phyloP scores from a whole-genome alignment of 2,113 vertebrate species.

The Catharus minimus region DNA sequence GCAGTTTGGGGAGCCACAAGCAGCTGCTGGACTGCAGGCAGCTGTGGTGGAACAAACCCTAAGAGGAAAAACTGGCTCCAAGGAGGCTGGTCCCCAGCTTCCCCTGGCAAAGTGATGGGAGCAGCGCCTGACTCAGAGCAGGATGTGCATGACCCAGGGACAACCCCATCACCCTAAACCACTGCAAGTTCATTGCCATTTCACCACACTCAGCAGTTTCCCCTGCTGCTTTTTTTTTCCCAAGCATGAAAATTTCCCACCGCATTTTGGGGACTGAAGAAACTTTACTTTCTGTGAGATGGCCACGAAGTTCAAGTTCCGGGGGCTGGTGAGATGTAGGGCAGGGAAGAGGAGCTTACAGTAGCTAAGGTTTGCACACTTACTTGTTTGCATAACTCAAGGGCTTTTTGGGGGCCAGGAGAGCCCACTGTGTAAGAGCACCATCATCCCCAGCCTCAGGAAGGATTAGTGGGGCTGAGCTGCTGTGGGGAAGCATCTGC shows the following conservation, averaged over 20 bases:
- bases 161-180: background rate
- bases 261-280: rapidly evolving
- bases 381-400: rapidly evolving
- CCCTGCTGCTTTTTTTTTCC: background rate
- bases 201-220: background rate
- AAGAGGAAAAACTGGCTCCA: rapidly evolving
- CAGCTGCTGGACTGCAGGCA: background rate
- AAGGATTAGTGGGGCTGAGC: background rate
- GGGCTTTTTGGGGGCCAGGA: background rate
- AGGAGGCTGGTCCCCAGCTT: background rate
- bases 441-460: background rate
- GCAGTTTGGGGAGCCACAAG: background rate
- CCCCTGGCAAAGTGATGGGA: background rate
- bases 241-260: background rate
- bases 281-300: background rate
- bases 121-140: background rate
- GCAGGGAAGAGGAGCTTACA: background rate
- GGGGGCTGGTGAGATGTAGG: rapidly evolving
- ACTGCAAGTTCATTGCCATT: background rate
- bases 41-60: rapidly evolving
- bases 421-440: background rate
- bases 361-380: background rate
- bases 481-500: background rate
- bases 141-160: background rate
- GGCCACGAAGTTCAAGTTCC: background rate